Percentiles rank a stretch among this genome's conserved stretches.
Evolutionary conservation across 53 echinoderm and acorn worm genomes (phyloP).

Genomic region (Echinometra lucunter): DNA sequence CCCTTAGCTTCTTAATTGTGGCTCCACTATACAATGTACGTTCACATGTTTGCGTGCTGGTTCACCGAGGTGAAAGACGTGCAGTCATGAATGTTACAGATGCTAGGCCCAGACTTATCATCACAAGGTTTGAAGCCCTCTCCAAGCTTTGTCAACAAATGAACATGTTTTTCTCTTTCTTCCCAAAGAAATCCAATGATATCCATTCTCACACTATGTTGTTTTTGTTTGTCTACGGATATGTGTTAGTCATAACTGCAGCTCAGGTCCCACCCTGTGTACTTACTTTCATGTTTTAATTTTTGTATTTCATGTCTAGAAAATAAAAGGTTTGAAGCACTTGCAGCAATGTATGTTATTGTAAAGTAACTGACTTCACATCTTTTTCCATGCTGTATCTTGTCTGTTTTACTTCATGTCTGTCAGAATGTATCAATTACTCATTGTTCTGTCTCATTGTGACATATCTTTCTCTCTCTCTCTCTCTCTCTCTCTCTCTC

Average conservation of each 20-base stretch:
- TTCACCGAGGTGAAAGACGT: conserved; percentile 49
- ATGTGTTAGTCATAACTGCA: too few relatives aligned
- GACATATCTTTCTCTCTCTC: neutral
- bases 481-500: neutral
- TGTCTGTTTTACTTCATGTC: neutral
- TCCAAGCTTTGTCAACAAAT: neutral
- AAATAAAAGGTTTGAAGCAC: neutral
- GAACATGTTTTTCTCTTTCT: neutral
- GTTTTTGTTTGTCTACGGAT: neutral
- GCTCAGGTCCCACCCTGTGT: neutral
- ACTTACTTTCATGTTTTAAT: neutral
- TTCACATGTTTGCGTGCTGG: conserved; percentile 36
- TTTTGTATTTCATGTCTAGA: neutral
- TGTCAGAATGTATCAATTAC: neutral
- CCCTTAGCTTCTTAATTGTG: neutral
- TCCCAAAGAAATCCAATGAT: neutral
- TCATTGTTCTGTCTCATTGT: neutral
- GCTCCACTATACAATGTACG: neutral
- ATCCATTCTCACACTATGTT: neutral
- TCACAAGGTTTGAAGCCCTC: conserved; percentile 15
- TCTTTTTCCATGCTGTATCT: neutral
- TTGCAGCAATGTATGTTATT: neutral
- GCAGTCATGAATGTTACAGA: conserved; percentile 48
- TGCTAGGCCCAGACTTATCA: conserved; percentile 9
- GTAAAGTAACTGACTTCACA: neutral